Percentiles rank a stretch among this genome's conserved stretches.
phyloP scores from a whole-genome alignment of 2,113 vertebrate species.

The Indicator indicator region DNA sequence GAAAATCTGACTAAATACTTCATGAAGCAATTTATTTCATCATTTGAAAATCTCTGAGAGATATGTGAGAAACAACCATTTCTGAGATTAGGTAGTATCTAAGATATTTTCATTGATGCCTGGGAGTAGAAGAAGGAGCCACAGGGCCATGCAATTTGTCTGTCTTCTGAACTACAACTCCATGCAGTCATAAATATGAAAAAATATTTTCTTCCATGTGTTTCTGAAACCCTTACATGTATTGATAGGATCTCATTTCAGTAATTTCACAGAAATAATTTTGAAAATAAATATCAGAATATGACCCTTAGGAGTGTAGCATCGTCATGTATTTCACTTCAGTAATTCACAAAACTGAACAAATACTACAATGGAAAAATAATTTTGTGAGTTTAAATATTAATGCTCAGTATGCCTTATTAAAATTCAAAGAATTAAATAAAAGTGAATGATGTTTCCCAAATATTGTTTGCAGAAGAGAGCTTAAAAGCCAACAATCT shows the following conservation, averaged over 20 bases:
- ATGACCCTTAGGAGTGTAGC: neutral
- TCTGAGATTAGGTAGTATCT: neutral
- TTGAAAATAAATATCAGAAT: neutral
- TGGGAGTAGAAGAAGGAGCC: neutral
- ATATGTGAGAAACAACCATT: neutral
- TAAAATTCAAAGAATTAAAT: conserved; percentile 68
- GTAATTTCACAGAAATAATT: neutral
- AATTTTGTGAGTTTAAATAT: conserved; percentile 68
- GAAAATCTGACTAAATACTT: neutral
- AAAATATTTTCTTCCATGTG: neutral
- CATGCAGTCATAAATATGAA: neutral
- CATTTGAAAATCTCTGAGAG: neutral
- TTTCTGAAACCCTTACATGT: neutral
- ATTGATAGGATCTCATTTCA: neutral
- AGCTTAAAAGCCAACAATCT: conserved; percentile 42
- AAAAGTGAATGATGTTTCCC: conserved; percentile 57
- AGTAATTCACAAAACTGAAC: conserved; percentile 56
- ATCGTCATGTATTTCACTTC: neutral
- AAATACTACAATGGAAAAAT: conserved; percentile 56
- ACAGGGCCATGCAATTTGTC: neutral
- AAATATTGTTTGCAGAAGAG: conserved; percentile 43
- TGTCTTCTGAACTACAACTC: neutral
- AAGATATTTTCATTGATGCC: neutral
- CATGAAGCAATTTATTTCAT: neutral
- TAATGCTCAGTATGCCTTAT: conserved; percentile 41